Evolutionary conservation across 2,113 vertebrate species (phyloP), one percentile per base, ranked within the genome.

Genomic region (Numida meleagris): DNA sequence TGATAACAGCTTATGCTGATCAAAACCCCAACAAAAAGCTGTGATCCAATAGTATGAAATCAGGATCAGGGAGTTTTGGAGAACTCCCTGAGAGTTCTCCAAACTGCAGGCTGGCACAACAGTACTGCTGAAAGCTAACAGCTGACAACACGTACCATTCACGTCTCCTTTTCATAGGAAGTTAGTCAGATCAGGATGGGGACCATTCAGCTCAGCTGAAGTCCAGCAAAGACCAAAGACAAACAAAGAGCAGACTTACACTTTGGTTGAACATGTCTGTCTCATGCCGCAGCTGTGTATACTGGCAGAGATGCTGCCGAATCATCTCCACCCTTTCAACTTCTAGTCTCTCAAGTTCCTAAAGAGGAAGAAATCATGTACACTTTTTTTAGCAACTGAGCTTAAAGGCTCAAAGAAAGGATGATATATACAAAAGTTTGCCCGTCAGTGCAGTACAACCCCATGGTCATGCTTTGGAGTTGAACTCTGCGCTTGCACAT

Each of bases 221-320:
- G 57, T 10, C 36, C 76, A 84, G 24, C 7, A 24, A 51, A 31
- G 38, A 43, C 4, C 62, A 42, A 40, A 33, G 16, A 55, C 0
- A 2, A 74, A 82, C 9, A 33, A 8, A 71, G 7, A 82, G 63
- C 33, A 40, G 23, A 98, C 99, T 99, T 94, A 99, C 99, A 27
- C 99, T 99, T 98, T 99, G 99, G 98, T 99, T 99, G 98, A 99
- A 99, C 99, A 99, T 99, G 97, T 99, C 99, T 1, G 99, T 99
- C 97, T 99, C 99, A 1, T 99, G 99, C 43, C 99, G 98, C 48
- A 99, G 98, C 79, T 99, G 99, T 3, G 99, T 99, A 92, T 99
- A 99, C 94, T 99, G 99, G 96, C 99, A 98, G 76, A 99, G 98
- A 4, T 99, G 99, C 66, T 99, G 99, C 53, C 99, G 97, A 89